Evolutionary conservation across 53 echinoderm and acorn worm species (phyloP).

Genomic region (Holothuria scabra): DNA sequence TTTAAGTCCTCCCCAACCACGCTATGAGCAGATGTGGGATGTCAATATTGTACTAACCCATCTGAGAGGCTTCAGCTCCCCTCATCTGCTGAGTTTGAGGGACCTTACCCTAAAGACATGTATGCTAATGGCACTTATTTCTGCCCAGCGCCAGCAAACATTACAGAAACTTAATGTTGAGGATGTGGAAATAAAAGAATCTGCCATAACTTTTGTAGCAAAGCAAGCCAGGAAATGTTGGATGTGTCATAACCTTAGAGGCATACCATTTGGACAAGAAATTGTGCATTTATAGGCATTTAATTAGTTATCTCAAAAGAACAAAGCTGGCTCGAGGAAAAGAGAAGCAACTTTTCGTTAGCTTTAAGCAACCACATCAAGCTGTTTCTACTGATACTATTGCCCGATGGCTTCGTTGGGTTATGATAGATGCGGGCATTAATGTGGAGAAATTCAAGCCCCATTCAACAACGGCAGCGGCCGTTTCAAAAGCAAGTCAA

Average conservation of each 20-base stretch:
- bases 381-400: not conserved
- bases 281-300: slow-evolving; percentile 36
- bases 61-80: not conserved
- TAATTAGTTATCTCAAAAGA: slow-evolving; percentile 34
- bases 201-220: not conserved
- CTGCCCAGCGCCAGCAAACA: slow-evolving; percentile 51
- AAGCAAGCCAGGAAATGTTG: slow-evolving; percentile 50
- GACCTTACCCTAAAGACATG: slow-evolving; percentile 16
- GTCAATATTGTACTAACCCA: slow-evolving; percentile 12
- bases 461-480: slow-evolving; percentile 33
- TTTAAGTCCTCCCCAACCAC: slow-evolving; percentile 25
- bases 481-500: slow-evolving; percentile 11
- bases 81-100: not conserved
- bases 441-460: slow-evolving; percentile 44
- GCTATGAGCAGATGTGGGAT: slow-evolving; percentile 55
- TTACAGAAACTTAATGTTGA: slow-evolving; percentile 17
- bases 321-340: slow-evolving; percentile 20
- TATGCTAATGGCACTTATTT: slow-evolving; percentile 41
- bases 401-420: not conserved
- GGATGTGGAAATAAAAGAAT: not conserved
- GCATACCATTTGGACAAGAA: slow-evolving; percentile 53
- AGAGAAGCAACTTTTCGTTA: slow-evolving; percentile 25
- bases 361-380: not conserved
- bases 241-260: slow-evolving; percentile 11
- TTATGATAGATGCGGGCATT: slow-evolving; percentile 30